These are phyloP conservation scores for Kuschelorhynchus macadamiae DNA, from an alignment of 2,888 invertebrate genomes.

Conservation along the genomic window DNA sequence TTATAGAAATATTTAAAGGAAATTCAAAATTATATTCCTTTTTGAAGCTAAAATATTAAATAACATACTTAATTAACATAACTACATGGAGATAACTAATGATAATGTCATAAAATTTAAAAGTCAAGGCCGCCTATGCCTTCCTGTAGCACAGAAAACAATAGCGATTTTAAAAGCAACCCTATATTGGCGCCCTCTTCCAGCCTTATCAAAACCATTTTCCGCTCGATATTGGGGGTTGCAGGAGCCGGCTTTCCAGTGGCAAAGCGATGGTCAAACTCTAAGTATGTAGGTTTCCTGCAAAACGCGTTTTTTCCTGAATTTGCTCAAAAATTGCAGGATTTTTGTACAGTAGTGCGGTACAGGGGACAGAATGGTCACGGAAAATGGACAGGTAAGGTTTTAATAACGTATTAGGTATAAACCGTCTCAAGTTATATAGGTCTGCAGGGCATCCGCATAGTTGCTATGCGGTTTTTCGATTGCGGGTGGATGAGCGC, in stretches of 20 bases:
- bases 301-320: constrained; percentile 50
- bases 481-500: constrained; percentile 13
- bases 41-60: no score
- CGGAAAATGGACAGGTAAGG: constrained; percentile 67
- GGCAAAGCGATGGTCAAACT: constrained; percentile 60
- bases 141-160: constrained; percentile 5
- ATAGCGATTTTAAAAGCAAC: constrained; percentile 10
- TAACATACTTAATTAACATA: no score
- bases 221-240: constrained; percentile 68
- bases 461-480: constrained; percentile 41
- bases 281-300: constrained; percentile 61
- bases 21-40: no score
- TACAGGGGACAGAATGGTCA: constrained; percentile 62
- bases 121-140: no score
- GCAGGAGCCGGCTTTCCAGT: constrained; percentile 54
- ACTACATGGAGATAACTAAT: no score
- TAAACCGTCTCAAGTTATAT: background rate
- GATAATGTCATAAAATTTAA: no score
- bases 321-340: constrained; percentile 47
- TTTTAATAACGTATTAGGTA: background rate
- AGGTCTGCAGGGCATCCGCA: background rate
- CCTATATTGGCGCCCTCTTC: constrained; percentile 39
- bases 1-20: no score
- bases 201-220: constrained; percentile 61
- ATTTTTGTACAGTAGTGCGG: constrained; percentile 40